Evolutionary conservation across 2,113 vertebrate species (phyloP).

Genomic region (Psilopsiagon aymara): DNA sequence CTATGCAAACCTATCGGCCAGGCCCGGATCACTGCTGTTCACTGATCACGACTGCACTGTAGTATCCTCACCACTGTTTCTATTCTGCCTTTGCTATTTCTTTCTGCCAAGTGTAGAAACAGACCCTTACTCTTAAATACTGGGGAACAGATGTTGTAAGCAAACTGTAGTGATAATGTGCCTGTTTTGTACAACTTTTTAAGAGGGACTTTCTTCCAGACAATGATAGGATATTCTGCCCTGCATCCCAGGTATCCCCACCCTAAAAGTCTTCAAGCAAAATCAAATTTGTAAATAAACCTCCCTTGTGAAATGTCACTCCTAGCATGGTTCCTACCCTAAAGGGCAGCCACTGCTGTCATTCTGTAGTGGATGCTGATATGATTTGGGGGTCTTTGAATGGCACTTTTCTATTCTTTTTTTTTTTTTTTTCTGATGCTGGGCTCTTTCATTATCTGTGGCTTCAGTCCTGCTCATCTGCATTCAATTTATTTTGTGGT

Average conservation of each 20-base stretch:
- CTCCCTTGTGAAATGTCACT: background rate
- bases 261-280: background rate
- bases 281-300: background rate
- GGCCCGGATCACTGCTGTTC: background rate
- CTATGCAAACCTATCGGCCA: background rate
- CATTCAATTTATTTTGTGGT: background rate
- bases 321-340: background rate
- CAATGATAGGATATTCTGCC: background rate
- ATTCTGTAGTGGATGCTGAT: background rate
- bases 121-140: background rate
- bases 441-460: background rate
- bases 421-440: background rate
- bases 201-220: background rate
- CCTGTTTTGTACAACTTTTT: background rate
- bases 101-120: background rate
- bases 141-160: background rate
- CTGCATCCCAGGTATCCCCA: background rate
- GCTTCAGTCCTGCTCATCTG: background rate
- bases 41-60: background rate
- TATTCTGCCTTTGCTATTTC: background rate
- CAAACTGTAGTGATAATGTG: background rate
- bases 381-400: background rate
- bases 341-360: background rate
- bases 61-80: background rate
- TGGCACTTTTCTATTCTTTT: background rate